Percentiles rank a stretch among this genome's conserved stretches.
Conservation (phyloP, 2,797 vertebrate species). For the Pipistrellus nathusii region DNA sequence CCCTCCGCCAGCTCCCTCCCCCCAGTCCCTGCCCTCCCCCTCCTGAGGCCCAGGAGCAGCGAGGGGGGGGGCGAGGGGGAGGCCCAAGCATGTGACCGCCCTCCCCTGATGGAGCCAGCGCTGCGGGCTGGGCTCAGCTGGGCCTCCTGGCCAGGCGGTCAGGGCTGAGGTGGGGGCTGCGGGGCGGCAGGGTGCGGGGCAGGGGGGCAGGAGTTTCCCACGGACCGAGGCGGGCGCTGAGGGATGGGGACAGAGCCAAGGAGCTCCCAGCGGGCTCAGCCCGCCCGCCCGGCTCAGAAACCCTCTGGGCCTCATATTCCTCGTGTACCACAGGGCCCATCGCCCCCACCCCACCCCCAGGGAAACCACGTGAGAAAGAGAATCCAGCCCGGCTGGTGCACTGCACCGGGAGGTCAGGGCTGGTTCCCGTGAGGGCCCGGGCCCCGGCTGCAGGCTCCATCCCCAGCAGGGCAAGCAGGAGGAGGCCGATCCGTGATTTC, state of each 20-base stretch:
- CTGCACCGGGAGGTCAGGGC: too few relatives aligned
- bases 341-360: too few relatives aligned
- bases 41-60: background rate
- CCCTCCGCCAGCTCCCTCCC: background rate
- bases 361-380: background rate
- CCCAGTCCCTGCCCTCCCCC: background rate
- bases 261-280: fast-evolving
- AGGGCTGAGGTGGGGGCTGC: background rate
- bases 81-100: background rate
- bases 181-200: background rate
- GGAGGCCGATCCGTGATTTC: too few relatives aligned
- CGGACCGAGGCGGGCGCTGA: background rate
- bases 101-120: background rate
- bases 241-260: background rate
- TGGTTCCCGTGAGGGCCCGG: too few relatives aligned
- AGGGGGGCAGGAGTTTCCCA: background rate
- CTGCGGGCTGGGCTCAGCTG: background rate
- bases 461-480: too few relatives aligned
- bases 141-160: background rate
- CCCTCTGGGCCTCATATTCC: background rate
- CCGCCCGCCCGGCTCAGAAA: background rate
- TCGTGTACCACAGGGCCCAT: background rate
- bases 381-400: too few relatives aligned
- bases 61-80: too few relatives aligned
- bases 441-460: too few relatives aligned